Conservation (phyloP, 2,797 vertebrate genomes). For the Enteromius thamalakanensis region DNA sequence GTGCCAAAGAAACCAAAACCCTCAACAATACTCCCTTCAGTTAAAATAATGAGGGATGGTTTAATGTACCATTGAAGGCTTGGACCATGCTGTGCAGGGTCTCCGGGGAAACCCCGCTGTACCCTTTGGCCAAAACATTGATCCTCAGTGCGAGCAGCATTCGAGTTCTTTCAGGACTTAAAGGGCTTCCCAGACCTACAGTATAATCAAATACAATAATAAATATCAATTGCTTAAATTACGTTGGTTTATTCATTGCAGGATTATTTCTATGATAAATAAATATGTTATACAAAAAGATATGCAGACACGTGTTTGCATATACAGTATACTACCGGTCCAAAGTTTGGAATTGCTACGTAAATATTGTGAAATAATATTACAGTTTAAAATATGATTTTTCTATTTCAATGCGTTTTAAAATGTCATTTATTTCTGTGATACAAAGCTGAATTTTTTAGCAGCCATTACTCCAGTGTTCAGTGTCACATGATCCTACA, state of each 20-base stretch:
- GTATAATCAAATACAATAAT: constrained; percentile 9
- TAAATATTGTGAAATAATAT: not conserved
- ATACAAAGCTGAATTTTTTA: not conserved
- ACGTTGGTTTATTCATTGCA: not conserved
- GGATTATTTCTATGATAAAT: not conserved
- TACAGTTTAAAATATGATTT: not conserved
- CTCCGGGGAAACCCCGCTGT: constrained; percentile 94
- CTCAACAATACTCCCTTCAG: constrained; percentile 22
- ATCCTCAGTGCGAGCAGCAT: constrained; percentile 96
- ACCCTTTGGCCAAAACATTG: constrained; percentile 95
- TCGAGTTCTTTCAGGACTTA: constrained; percentile 93
- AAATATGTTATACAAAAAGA: not conserved
- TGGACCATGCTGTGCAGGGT: constrained; percentile 90
- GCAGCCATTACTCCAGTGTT: not conserved
- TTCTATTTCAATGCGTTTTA: not conserved
- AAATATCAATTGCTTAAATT: not conserved
- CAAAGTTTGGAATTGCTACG: not conserved
- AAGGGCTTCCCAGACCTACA: constrained; percentile 91
- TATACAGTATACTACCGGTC: not conserved
- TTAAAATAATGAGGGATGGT: constrained; percentile 14
- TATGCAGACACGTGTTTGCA: not conserved
- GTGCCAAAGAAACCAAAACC: constrained; percentile 21
- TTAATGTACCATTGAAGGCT: constrained; percentile 89
- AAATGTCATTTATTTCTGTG: not conserved
- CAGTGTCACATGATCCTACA: not conserved